phyloP scores from a whole-genome alignment of 1,140 invertebrate species.

The Plectrocnemia conspersa region DNA sequence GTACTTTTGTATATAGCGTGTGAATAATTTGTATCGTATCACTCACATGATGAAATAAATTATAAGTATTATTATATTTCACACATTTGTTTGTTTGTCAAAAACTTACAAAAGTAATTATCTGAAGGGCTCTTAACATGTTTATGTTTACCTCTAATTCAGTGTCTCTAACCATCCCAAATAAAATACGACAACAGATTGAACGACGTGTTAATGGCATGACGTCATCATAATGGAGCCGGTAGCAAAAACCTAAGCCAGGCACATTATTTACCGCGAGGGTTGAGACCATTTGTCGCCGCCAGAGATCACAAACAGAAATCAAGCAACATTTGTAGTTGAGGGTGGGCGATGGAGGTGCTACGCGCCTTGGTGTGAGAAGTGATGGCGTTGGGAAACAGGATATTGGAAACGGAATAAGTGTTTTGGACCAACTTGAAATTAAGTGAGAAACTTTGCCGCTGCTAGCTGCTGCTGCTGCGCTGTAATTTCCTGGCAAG shows the following conservation, averaged over 20 bases:
- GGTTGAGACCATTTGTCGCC: not conserved
- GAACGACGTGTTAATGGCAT: not conserved
- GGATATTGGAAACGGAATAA: constrained; percentile 27
- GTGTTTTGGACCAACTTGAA: constrained; percentile 23
- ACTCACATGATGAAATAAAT: no score
- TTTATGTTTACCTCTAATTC: no score
- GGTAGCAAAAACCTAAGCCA: not conserved
- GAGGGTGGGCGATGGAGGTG: not conserved
- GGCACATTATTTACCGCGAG: not conserved
- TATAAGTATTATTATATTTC: no score
- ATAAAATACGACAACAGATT: no score
- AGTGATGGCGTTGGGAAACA: not conserved
- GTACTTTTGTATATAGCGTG: no score
- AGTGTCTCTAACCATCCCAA: no score
- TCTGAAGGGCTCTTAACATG: no score
- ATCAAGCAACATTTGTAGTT: constrained; percentile 1
- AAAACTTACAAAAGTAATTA: no score
- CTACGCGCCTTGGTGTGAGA: no score
- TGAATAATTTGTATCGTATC: no score
- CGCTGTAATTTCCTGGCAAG: constrained; percentile 11
- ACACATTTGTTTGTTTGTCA: no score
- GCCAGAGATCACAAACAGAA: constrained; percentile 3
- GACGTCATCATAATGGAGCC: not conserved
- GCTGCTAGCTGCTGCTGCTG: not conserved
- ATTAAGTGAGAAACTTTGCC: constrained; percentile 25